Base-by-base conservation (phyloP, 2,797 vertebrate species). In the Scolopax rusticola region DNA sequence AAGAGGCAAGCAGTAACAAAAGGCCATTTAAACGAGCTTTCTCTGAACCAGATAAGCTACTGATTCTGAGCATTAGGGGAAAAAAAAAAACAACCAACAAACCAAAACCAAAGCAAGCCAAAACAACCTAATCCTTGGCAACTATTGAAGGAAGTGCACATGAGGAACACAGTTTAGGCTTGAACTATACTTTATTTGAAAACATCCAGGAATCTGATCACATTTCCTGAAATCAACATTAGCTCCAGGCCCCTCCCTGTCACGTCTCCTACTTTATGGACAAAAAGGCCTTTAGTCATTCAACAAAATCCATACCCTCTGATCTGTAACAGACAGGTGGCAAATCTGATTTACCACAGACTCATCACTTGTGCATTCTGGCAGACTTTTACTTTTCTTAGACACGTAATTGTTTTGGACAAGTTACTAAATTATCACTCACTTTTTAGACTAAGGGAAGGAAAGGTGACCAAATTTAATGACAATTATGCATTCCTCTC, bases 61-160 rank as follows among this genome's bases (percentile, higher is more conserved):
- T 38, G 69, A 80, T 59, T 78, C 73, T 81, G 43, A 76, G 43
- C n/a, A 67, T 30, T 61, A 33, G 45, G 9, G 28, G 23, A 40
- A 75, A 77, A 43, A 10, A 0, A 4, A 32, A 56, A 69, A 36
- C 36, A 36, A 36, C 8, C 36, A 36, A 36, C 36, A 36, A 84
- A 45, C 4, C 28, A 84, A 75, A 70, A 68, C 0, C 33, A 73
- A 91, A 80, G 33, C 2, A 76, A 93, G 43, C 10, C 56, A 61
- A 79, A 93, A 23, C 60, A 86, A 74, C 59, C 83, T 90, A 41
- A 86, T 81, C 84, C 61, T 61, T 80, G 25, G 56, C 83, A 90
- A 45, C 51, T 79, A 43, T 6, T 80, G 65, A 89, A 86, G 78
- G 81, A 93, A 91, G 78, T 53, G 33, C 57, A 88, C 10, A 57